Evolutionary conservation across 1,140 invertebrate genomes (phyloP).

Genomic region (Achroia grisella): DNA sequence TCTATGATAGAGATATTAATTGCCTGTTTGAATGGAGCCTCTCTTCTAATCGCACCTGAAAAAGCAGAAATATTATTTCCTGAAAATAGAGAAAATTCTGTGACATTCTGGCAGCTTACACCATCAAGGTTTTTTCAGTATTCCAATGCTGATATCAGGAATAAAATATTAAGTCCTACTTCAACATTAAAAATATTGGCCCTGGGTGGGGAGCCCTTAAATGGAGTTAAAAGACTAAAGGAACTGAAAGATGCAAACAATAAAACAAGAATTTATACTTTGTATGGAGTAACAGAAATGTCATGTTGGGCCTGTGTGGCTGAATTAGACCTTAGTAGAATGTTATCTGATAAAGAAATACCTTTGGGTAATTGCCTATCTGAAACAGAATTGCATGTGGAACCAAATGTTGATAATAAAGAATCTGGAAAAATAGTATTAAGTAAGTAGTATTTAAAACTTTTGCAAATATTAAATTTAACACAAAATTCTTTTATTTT

Average conservation of each 20-base stretch:
- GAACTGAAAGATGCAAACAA: slow-evolving; percentile 69
- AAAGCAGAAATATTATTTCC: slow-evolving; percentile 63
- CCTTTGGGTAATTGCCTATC: slow-evolving; percentile 76
- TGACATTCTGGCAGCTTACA: slow-evolving; percentile 85
- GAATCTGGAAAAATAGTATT: slow-evolving; percentile 76
- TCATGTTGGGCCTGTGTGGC: slow-evolving; percentile 86
- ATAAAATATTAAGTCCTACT: slow-evolving; percentile 73
- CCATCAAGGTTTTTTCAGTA: slow-evolving; percentile 82
- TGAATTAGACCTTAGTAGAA: slow-evolving; percentile 66
- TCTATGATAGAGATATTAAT: slow-evolving; percentile 85
- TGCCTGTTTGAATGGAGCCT: slow-evolving; percentile 76
- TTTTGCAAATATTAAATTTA: no score
- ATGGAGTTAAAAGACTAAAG: slow-evolving; percentile 55
- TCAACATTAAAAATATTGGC: slow-evolving; percentile 74
- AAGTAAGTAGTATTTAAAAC: slow-evolving; percentile 45
- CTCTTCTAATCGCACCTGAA: slow-evolving; percentile 78
- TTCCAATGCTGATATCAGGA: slow-evolving; percentile 69
- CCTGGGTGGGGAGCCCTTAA: slow-evolving; percentile 78
- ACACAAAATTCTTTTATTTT: no score
- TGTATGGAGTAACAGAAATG: slow-evolving; percentile 90
- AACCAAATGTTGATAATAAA: slow-evolving; percentile 32
- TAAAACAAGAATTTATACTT: slow-evolving; percentile 79
- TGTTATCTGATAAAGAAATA: slow-evolving; percentile 43
- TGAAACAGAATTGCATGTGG: slow-evolving; percentile 76
- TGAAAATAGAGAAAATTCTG: slow-evolving; percentile 46